phyloP scores from a whole-genome alignment of 2,113 vertebrate species.

The Lepus timidus region DNA sequence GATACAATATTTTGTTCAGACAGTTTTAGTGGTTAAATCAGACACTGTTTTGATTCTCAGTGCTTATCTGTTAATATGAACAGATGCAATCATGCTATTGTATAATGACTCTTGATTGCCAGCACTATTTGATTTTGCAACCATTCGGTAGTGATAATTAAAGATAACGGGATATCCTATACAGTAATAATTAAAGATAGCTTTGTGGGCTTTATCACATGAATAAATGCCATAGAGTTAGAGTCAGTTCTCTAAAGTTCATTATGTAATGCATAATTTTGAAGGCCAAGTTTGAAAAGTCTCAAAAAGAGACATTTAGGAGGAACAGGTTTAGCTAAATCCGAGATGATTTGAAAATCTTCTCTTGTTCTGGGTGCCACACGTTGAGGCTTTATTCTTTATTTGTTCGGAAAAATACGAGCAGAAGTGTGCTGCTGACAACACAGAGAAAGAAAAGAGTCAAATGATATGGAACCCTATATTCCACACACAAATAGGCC shows the following conservation, averaged over 20 bases:
- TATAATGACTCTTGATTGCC: constrained; percentile 91
- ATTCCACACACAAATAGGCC: not conserved
- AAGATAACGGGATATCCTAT: constrained; percentile 89
- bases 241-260: constrained; percentile 75
- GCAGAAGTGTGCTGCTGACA: not conserved
- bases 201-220: constrained; percentile 84
- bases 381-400: constrained; percentile 26
- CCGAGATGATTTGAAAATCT: constrained; percentile 25
- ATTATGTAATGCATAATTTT: constrained; percentile 74
- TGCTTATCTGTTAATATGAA: constrained; percentile 90
- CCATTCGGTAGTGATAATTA: constrained; percentile 89
- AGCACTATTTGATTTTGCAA: constrained; percentile 89
- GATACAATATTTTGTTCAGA: constrained; percentile 91
- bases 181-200: constrained; percentile 87
- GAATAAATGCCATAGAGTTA: constrained; percentile 82
- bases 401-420: not conserved
- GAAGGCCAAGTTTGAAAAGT: constrained; percentile 67
- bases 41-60: constrained; percentile 89
- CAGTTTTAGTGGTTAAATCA: constrained; percentile 88
- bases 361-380: not conserved
- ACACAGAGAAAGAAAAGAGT: not conserved
- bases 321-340: constrained; percentile 57
- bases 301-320: constrained; percentile 74
- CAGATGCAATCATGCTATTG: constrained; percentile 90
- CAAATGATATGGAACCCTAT: not conserved